A percentile compares a stretch with the other conserved stretches of the same genome.
phyloP scores from a whole-genome alignment of 2,888 invertebrate genomes.

The Acrobasis suavella region DNA sequence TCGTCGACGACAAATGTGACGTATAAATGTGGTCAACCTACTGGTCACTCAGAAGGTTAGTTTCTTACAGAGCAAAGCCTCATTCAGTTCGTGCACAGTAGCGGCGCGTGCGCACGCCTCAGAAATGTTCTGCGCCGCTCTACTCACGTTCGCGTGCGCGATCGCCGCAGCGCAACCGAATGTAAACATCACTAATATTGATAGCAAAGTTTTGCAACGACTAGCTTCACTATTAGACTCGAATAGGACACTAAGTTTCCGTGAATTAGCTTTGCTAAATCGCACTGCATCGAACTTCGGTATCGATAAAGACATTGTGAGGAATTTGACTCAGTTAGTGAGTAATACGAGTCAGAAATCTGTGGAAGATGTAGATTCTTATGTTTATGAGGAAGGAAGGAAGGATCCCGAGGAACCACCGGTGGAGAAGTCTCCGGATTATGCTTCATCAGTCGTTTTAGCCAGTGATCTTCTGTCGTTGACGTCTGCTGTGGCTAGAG shows the following conservation, averaged over 20 bases:
- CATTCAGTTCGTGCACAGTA: conserved; percentile 55
- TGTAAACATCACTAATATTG: conserved; percentile 51
- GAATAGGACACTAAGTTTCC: conserved; percentile 51
- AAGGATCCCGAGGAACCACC: conserved; percentile 50
- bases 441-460: conserved; percentile 73
- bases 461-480: conserved; percentile 76
- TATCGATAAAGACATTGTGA: conserved; percentile 54
- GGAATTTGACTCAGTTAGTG: conserved; percentile 51
- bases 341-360: conserved; percentile 34
- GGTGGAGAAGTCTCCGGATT: conserved; percentile 72
- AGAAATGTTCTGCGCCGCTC: conserved; percentile 54
- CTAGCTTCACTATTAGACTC: conserved; percentile 49
- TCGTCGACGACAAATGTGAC: conserved; percentile 1
- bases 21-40: conserved; percentile 17
- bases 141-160: conserved; percentile 63
- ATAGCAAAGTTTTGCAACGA: conserved; percentile 51
- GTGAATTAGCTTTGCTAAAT: conserved; percentile 52
- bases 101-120: conserved; percentile 67
- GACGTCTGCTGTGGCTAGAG: conserved; percentile 70
- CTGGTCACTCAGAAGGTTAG: conserved; percentile 21
- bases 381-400: conserved; percentile 36
- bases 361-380: conserved; percentile 46
- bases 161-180: conserved; percentile 42
- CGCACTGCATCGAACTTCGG: conserved; percentile 54
- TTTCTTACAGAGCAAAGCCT: conserved; percentile 39